Evolutionary conservation across 2,888 invertebrate species (phyloP).

Genomic region (Agriopis marginaria): DNA sequence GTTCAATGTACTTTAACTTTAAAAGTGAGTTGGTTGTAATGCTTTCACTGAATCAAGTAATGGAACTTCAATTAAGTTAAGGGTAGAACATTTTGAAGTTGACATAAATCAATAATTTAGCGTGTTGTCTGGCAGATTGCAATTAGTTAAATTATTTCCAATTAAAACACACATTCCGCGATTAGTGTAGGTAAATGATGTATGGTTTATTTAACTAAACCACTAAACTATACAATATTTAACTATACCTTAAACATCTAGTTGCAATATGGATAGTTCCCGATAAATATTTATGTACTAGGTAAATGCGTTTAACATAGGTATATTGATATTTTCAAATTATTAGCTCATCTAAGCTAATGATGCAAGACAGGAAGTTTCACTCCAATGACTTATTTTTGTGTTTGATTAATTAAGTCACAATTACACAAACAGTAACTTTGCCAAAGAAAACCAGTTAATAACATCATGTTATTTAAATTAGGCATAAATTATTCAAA

Average conservation of each 20-base stretch:
- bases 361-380: slow-evolving; percentile 17
- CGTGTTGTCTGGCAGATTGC: too few relatives aligned
- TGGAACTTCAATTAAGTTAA: too few relatives aligned
- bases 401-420: slow-evolving; percentile 20
- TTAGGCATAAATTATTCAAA: slow-evolving; percentile 28
- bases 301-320: neutral
- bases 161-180: too few relatives aligned
- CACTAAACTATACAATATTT: too few relatives aligned
- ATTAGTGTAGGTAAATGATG: neutral
- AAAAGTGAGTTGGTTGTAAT: too few relatives aligned
- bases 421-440: slow-evolving; percentile 18
- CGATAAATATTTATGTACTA: too few relatives aligned
- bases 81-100: too few relatives aligned
- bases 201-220: too few relatives aligned
- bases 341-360: neutral
- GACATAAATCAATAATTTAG: too few relatives aligned
- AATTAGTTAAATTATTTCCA: too few relatives aligned
- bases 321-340: neutral
- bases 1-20: too few relatives aligned
- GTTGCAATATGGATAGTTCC: neutral
- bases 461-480: slow-evolving; percentile 31
- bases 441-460: slow-evolving; percentile 26
- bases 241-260: neutral
- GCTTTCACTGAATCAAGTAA: too few relatives aligned
- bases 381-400: slow-evolving; percentile 4